Percentiles rank a stretch among this genome's conserved stretches.
Conservation (phyloP, 2,113 vertebrate species). For the Phainopepla nitens region DNA sequence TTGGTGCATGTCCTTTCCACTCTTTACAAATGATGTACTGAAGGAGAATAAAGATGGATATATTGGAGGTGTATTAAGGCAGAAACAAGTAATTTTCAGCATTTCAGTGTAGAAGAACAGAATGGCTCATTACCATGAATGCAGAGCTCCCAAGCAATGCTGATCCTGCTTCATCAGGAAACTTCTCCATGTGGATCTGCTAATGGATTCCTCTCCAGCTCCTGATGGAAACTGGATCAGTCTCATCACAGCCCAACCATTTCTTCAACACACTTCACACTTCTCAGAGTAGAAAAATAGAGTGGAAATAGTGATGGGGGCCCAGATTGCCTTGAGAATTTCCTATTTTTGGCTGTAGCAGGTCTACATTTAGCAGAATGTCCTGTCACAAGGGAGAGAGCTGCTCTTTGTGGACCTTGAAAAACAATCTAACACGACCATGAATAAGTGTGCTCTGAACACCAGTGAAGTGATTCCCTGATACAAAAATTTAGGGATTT, state of each 20-base stretch:
- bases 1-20: not conserved
- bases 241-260: not conserved
- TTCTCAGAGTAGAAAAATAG: not conserved
- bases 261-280: not conserved
- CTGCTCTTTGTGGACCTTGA: not conserved
- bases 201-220: not conserved
- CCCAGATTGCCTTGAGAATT: not conserved
- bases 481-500: not conserved
- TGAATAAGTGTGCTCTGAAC: not conserved
- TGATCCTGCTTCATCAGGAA: not conserved
- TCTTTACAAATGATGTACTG: not conserved
- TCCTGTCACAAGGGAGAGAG: not conserved
- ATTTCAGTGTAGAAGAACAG: not conserved
- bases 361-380: not conserved
- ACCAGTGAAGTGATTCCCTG: not conserved
- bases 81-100: not conserved
- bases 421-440: not conserved
- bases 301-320: not conserved
- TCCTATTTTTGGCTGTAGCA: not conserved
- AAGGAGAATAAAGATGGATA: not conserved
- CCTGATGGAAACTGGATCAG: not conserved
- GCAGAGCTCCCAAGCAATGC: not conserved
- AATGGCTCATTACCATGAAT: accelerated
- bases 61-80: not conserved
- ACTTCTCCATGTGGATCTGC: not conserved